phyloP scores from a whole-genome alignment of 1,140 invertebrate genomes.

The Caenorhabditis inopinata region DNA sequence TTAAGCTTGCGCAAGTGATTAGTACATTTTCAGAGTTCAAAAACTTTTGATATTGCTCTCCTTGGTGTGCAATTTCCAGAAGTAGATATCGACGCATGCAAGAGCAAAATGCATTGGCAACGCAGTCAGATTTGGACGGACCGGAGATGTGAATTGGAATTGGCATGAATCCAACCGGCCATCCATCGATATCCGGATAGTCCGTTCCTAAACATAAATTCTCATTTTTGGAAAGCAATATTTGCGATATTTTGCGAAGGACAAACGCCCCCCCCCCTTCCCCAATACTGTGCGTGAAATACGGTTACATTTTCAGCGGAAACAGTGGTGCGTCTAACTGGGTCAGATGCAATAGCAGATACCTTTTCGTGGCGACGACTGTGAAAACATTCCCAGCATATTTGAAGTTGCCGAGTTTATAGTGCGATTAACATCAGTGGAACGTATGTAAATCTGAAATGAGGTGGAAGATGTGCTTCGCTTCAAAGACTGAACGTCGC shows the following conservation, averaged over 20 bases:
- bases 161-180: conserved; percentile 39
- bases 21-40: background rate
- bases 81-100: background rate
- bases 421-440: conserved; percentile 40
- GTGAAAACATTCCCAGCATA: conserved; percentile 35
- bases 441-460: conserved; percentile 32
- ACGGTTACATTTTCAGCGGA: too few species aligned
- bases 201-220: background rate
- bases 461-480: background rate
- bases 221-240: background rate
- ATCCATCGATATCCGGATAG: conserved; percentile 11
- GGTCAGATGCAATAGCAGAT: too few species aligned
- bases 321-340: too few species aligned
- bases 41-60: background rate
- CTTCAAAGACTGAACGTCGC: background rate
- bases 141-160: conserved; percentile 41
- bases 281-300: too few species aligned
- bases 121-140: background rate
- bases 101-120: conserved; percentile 16
- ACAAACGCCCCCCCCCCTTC: too few species aligned
- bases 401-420: conserved; percentile 36
- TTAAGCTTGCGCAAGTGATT: background rate
- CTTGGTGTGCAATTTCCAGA: background rate
- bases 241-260: too few species aligned
- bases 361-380: background rate